These are phyloP conservation scores for Paracentrotus lividus DNA, from an alignment of 53 echinoderm and acorn worm genomes.

Conservation along the genomic window DNA sequence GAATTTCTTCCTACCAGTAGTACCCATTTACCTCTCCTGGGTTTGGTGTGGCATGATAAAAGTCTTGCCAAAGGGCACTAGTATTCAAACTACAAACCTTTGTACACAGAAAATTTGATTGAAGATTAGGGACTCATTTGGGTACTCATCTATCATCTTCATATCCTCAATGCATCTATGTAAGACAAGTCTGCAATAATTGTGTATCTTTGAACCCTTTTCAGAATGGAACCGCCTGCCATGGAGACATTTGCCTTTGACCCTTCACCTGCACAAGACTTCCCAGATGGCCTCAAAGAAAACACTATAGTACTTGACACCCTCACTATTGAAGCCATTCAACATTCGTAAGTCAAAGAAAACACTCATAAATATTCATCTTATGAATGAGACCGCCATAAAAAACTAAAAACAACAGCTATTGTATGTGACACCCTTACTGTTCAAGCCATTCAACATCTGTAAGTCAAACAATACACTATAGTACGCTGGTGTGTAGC, in stretches of 20 bases:
- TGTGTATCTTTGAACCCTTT: neutral
- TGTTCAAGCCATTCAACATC: no score
- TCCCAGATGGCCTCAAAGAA: constrained; percentile 77
- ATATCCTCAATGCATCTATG: neutral
- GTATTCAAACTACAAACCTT: no score
- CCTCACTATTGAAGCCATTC: constrained; percentile 87
- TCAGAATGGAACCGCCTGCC: constrained; percentile 82
- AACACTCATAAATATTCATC: no score
- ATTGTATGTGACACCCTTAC: no score
- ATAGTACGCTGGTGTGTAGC: no score
- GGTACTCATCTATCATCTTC: neutral
- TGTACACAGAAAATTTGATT: neutral
- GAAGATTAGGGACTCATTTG: neutral
- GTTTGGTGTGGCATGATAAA: no score
- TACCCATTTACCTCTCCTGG: no score
- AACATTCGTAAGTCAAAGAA: constrained; percentile 85
- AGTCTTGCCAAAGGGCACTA: no score
- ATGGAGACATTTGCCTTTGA: constrained; percentile 85
- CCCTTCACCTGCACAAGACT: constrained; percentile 75
- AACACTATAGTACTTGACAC: constrained; percentile 87
- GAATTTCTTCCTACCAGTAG: no score
- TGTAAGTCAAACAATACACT: no score
- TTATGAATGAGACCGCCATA: no score
- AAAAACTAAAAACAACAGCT: no score
- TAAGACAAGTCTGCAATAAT: neutral